These are phyloP conservation scores for Shinisaurus crocodilurus DNA, from an alignment of 2,113 vertebrate genomes.

Conservation along the genomic window DNA sequence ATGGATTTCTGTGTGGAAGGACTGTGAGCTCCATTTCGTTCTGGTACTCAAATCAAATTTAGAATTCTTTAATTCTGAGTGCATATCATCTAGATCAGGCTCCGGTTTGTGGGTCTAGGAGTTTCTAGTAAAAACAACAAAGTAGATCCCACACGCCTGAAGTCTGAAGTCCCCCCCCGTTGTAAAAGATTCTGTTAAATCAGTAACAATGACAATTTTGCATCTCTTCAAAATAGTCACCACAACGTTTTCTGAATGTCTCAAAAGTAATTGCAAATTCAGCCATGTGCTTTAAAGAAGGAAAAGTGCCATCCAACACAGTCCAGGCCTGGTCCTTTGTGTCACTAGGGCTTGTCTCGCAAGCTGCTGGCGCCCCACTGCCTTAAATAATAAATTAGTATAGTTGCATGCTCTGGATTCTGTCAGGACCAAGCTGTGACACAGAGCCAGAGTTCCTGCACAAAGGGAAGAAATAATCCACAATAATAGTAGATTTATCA, in stretches of 20 bases:
- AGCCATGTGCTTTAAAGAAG: conserved; percentile 49
- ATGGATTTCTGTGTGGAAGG: background rate
- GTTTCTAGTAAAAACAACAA: background rate
- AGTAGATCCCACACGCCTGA: background rate
- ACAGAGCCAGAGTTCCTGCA: conserved; percentile 63
- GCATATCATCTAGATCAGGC: background rate
- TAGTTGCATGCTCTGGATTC: conserved; percentile 66
- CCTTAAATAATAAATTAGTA: conserved; percentile 56
- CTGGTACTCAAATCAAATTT: background rate
- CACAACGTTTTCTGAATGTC: conserved; percentile 42
- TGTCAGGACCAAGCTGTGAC: conserved; percentile 68
- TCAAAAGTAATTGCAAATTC: conserved; percentile 52
- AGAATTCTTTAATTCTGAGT: background rate
- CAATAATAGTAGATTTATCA: conserved; percentile 71
- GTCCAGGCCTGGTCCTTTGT: conserved; percentile 54
- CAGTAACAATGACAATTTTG: conserved; percentile 42
- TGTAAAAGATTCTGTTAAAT: conserved; percentile 51
- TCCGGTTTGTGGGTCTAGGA: background rate
- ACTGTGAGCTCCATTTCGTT: background rate
- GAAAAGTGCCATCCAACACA: conserved; percentile 61
- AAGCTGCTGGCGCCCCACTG: conserved; percentile 26
- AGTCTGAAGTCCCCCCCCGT: conserved; percentile 21
- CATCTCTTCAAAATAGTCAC: conserved; percentile 32
- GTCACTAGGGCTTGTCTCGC: conserved; percentile 48
- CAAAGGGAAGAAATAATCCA: conserved; percentile 71